Evolutionary conservation across 35 echinoderm and acorn worm species (phyloP), one percentile per base, ranked within the genome.

Genomic region (Chiridota heheva): DNA sequence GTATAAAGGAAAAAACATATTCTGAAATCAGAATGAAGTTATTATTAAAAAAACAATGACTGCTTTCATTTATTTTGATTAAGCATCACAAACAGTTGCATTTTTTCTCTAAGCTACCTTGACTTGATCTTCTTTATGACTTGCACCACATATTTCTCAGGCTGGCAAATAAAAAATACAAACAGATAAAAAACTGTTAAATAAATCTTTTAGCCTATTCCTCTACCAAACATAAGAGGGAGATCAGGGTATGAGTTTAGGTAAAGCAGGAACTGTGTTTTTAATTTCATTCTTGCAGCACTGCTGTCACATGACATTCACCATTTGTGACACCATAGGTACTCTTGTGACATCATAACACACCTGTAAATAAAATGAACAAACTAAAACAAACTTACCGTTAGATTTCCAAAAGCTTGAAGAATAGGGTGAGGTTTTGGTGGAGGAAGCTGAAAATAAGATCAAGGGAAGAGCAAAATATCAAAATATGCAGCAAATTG

Each of bases 81-180:
- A n/a, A n/a, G n/a, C n/a, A n/a, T n/a, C n/a, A n/a, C n/a, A n/a
- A n/a, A n/a, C n/a, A n/a, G n/a, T n/a, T n/a, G n/a, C n/a, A n/a
- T n/a, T n/a, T n/a, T n/a, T n/a, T n/a, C n/a, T n/a, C n/a, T n/a
- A 8, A 63, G 83, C 15, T 83, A 96, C 92, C 92, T 96, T 63
- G 87, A 90, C 32, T 90, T 90, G 3, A 90, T 84, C 82, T 90
- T 96, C 87, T 77, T 96, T 15, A 96, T 35, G 2, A 96, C 82
- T 30, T 96, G 58, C 34, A 84, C 53, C 33, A 90, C 88, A 81
- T 96, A 90, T 77, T 72, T 86, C 20, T 76, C 67, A 7, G 92
- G 92, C 92, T 96, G 82, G 27, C 86, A 82, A 63, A 67, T 39
- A 55, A 70, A 44, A 60, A 70, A 74, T 1, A 35, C 1, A n/a